Conservation (phyloP, 2,797 vertebrate species). For the Schizothorax lantsangensis region DNA sequence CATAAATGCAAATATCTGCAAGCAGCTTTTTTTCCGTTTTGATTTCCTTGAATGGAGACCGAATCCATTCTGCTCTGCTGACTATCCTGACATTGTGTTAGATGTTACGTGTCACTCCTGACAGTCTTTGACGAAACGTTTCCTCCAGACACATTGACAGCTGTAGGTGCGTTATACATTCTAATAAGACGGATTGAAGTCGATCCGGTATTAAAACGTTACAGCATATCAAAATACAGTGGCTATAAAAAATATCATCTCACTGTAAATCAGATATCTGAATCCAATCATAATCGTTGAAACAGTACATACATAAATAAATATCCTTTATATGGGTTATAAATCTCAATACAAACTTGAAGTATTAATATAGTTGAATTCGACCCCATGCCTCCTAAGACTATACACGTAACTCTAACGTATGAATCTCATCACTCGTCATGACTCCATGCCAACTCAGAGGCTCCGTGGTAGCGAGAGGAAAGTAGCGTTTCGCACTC, state of each 20-base stretch:
- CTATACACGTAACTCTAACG: slow-evolving; percentile 47
- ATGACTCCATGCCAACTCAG: slow-evolving; percentile 53
- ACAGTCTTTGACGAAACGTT: slow-evolving; percentile 52
- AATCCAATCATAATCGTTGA: slow-evolving; percentile 73
- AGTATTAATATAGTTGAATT: slow-evolving; percentile 60
- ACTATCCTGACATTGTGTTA: slow-evolving; percentile 50
- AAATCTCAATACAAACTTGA: slow-evolving; percentile 82
- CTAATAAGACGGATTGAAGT: slow-evolving; percentile 70
- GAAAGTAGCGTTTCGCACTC: slow-evolving; percentile 47
- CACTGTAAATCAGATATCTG: slow-evolving; percentile 73
- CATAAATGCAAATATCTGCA: slow-evolving; percentile 73
- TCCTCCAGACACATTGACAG: slow-evolving; percentile 70
- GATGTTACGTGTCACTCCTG: slow-evolving; percentile 55
- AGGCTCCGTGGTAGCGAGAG: slow-evolving; percentile 40
- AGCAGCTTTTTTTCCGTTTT: slow-evolving; percentile 52
- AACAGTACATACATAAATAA: slow-evolving; percentile 84
- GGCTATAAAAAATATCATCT: slow-evolving; percentile 82
- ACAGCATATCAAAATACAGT: slow-evolving; percentile 81
- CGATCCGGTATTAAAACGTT: slow-evolving; percentile 71
- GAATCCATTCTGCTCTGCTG: slow-evolving; percentile 55
- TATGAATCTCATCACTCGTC: slow-evolving; percentile 67
- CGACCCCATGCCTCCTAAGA: slow-evolving; percentile 51
- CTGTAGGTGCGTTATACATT: slow-evolving; percentile 79
- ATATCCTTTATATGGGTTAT: slow-evolving; percentile 82
- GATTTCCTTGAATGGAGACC: slow-evolving; percentile 45